phyloP scores from a whole-genome alignment of 2,113 vertebrate genomes.

The Dunckerocampus dactyliophorus region DNA sequence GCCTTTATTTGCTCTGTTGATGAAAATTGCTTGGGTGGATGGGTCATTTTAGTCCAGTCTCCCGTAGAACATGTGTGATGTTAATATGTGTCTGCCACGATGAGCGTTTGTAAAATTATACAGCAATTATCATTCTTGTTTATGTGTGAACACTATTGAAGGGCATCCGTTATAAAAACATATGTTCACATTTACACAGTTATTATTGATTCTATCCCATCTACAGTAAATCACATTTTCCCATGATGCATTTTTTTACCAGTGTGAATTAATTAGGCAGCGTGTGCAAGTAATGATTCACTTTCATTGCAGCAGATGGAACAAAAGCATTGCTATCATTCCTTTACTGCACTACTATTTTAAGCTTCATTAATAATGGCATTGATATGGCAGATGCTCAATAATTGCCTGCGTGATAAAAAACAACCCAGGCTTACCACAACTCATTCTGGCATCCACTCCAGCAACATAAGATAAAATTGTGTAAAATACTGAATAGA shows the following conservation, averaged over 20 bases:
- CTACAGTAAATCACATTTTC: slow-evolving; percentile 12
- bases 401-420: slow-evolving; percentile 28
- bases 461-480: slow-evolving; percentile 21
- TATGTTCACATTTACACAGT: slow-evolving; percentile 1
- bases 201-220: slow-evolving; percentile 3
- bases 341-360: slow-evolving; percentile 27
- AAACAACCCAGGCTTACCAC: slow-evolving; percentile 39
- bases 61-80: slow-evolving; percentile 2
- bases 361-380: slow-evolving; percentile 34
- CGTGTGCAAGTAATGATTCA: slow-evolving; percentile 23
- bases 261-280: slow-evolving; percentile 13
- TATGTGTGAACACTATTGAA: neutral
- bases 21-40: slow-evolving; percentile 6
- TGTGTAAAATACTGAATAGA: slow-evolving; percentile 33
- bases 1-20: slow-evolving; percentile 21
- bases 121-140: slow-evolving; percentile 3
- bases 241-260: slow-evolving; percentile 15
- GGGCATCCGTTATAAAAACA: neutral
- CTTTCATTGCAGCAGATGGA: slow-evolving; percentile 22
- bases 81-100: neutral
- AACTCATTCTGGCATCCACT: slow-evolving; percentile 36
- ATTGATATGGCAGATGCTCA: slow-evolving; percentile 51
- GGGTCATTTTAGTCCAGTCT: slow-evolving; percentile 6
- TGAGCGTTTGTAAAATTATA: neutral
- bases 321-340: slow-evolving; percentile 24